Evolutionary conservation across 2,113 vertebrate genomes (phyloP), one percentile per base, ranked within the genome.

Genomic region (Hippocampus zosterae): DNA sequence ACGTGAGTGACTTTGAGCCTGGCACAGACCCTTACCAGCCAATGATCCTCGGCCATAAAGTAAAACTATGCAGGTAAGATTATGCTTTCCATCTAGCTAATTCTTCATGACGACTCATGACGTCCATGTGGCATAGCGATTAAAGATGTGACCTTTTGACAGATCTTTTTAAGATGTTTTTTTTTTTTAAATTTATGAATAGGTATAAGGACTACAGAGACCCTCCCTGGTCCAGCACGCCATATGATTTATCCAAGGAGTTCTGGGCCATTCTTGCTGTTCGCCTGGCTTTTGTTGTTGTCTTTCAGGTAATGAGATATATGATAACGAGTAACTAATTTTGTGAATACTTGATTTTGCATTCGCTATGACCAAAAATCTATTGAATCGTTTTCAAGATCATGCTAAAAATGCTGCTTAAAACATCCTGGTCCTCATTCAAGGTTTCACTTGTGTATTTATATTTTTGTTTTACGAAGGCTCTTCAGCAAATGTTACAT

Each of bases 151-250:
- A 67, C 23, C 23, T 67, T 19, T 29, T 53, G 21, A n/a, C 12
- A 23, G 19, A 42, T 19, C 1, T 27, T 61, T 9, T 62, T 15
- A 33, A 50, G 53, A 19, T 5, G 27, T 48, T 2, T 29, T 23
- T 10, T 40, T 11, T n/a, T n/a, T n/a, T n/a, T 27, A 15, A 44
- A 44, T 64, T 5, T 29, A 56, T 63, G 42, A 73, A 69, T 9
- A 99, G 97, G 68, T 99, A 96, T 85, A 99, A 98, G 83, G 97
- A 98, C 81, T 98, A 98, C 80, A 93, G 97, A 74, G 96, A 98
- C 44, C 93, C 96, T 0, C 97, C 95, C 0, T 95, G 95, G 94
- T 96, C 96, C 0, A 91, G 86, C 44, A 92, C 92, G 19, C 93
- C 94, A 16, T 99, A 98, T 1, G 94, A 97, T 29, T 90, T 97